Evolutionary conservation across 2,888 invertebrate genomes (phyloP), one percentile per base, ranked within the genome.

Genomic region (Eulithis prunata): DNA sequence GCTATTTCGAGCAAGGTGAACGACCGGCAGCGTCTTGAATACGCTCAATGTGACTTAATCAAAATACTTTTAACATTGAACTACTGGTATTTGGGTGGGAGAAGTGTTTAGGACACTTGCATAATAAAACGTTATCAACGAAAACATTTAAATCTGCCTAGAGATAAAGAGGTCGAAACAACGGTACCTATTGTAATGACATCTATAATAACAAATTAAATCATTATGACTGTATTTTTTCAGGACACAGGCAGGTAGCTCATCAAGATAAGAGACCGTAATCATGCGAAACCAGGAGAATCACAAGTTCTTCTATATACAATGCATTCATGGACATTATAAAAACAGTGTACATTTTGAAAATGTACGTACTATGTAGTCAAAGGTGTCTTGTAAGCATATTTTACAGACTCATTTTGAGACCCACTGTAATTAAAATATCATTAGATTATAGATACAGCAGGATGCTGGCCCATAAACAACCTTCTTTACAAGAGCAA

Each of bases 1-100:
- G 70, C 75, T 75, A 75, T 75, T 75, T 75, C 58, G 66, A 70
- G 73, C 58, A 62, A 62, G 74, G 72, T 75, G 69, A 75, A 74
- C 68, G 74, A 73, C 74, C 75, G 69, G 36, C 46, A 21, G 2
- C 47, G 57, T 45, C 60, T 58, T 55, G 58, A 57, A 64, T 61
- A 69, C 66, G 57, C 56, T 60, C 62, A 66, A 72, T 68, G 66
- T 67, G 69, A 71, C 71, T 71, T 62, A 66, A 69, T 68, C 65
- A 69, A 70, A 67, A 58, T 53, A 47, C 57, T 64, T 72, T 72
- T 69, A 53, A 62, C 70, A 74, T 73, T 76, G 69, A 70, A 69
- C 72, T 72, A 62, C 41, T 64, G 51, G 36, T 60, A 57, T 65
- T 64, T 46, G 13, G 54, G 3, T 46, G 13, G 51, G 3, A 55